Evolutionary conservation across 1,140 invertebrate species (phyloP), one percentile per base, ranked within the genome.

Genomic region (Piezodorus guildinii): DNA sequence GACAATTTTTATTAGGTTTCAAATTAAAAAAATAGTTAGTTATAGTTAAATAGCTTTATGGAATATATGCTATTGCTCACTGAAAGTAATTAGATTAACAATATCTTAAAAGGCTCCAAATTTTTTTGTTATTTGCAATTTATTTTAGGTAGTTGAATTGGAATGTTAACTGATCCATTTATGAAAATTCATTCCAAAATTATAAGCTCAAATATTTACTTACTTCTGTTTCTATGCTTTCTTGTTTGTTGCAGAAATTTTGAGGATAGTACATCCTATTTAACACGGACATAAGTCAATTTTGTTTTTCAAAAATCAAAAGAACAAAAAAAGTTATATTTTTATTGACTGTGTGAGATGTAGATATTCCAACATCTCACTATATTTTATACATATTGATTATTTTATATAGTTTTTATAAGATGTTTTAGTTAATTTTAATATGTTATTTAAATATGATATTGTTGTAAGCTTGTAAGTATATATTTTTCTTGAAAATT

Each of bases 241-340:
- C 23, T 56, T 25, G 17, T 56, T 56, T 23, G 17, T 56, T 56
- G 17, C 52, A 56, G 52, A 25, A 56, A 56, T 56, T 56, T 56
- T 56, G 52, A 16, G 17, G 52, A 56, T 23, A 56, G 52, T 56
- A 56, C 52, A 8, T 19, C 52, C 15, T 56, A 56, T 25, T 25
- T 56, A 25, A 6, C 52, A 56, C 19, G 52, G 23, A 23, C 52
- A 10, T 56, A 56, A 56, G 46, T 49, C 46, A 49, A 49, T 49
- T 49, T 39, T n/a, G 30, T 30, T 30, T 30, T 9, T 5, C 3
- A 30, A 9, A 3, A 30, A 39, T 30, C 8, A 4, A 39, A 39
- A 39, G 12, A 39, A 39, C 2, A 39, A 6, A 10, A 6, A 39
- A 10, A 39, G 1, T 6, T 12, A 39, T 39, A 39, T 39, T 39